phyloP scores from a whole-genome alignment of 2,797 vertebrate genomes.

The Xyrichtys novacula region DNA sequence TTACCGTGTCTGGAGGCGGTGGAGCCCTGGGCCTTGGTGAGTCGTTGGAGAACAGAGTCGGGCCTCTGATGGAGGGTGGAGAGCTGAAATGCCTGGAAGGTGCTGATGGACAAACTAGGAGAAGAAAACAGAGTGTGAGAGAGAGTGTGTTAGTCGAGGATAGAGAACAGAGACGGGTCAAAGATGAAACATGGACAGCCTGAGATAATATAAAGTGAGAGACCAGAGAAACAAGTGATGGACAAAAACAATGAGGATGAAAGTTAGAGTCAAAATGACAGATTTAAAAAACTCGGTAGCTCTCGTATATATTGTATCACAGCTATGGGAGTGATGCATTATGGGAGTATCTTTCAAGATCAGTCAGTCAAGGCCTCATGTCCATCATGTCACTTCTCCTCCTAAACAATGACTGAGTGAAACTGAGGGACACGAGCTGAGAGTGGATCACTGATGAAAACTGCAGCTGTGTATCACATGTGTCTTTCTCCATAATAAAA shows the following conservation, averaged over 20 bases:
- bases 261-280: constrained; percentile 30
- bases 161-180: constrained; percentile 56
- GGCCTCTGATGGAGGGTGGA: constrained; percentile 86
- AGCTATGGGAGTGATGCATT: constrained; percentile 39
- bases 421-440: constrained; percentile 42
- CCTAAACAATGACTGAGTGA: constrained; percentile 49
- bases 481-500: constrained; percentile 39
- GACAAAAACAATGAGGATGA: constrained; percentile 38
- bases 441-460: constrained; percentile 25
- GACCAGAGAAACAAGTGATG: constrained; percentile 61
- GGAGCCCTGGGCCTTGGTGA: constrained; percentile 68
- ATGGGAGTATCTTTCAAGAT: constrained; percentile 41
- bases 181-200: constrained; percentile 45
- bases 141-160: constrained; percentile 24
- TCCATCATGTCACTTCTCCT: constrained; percentile 47
- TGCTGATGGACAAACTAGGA: constrained; percentile 80
- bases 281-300: constrained; percentile 55
- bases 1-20: constrained; percentile 70
- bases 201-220: constrained; percentile 77
- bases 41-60: constrained; percentile 84
- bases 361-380: constrained; percentile 51
- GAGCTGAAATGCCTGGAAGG: constrained; percentile 86
- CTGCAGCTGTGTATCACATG: constrained; percentile 7
- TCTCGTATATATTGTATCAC: constrained; percentile 15
- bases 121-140: constrained; percentile 9